A percentile compares a stretch with the other conserved stretches of the same genome.
These are phyloP conservation scores for Catharus fuscescens DNA, from an alignment of 2,113 vertebrate species.

Conservation along the genomic window DNA sequence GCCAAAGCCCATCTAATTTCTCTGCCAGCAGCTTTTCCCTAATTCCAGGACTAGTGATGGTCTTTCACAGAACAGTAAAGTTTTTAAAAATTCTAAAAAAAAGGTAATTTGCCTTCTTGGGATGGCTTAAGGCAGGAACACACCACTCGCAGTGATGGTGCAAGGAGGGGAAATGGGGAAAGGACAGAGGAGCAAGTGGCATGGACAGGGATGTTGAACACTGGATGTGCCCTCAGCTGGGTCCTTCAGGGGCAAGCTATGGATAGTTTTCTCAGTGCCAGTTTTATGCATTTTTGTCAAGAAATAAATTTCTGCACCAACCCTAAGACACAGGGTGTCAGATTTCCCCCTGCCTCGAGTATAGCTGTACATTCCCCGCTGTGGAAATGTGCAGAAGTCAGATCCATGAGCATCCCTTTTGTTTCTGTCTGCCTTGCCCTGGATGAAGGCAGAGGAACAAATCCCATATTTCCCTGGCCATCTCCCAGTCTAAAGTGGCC, in stretches of 20 bases:
- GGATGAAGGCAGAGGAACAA: background rate
- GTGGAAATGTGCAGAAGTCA: background rate
- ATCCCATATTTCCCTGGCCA: background rate
- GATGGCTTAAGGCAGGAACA: background rate
- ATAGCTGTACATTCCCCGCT: background rate
- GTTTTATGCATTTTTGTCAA: background rate
- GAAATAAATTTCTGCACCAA: background rate
- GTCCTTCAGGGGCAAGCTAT: background rate
- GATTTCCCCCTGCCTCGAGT: background rate
- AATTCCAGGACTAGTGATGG: background rate
- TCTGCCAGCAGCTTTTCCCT: background rate
- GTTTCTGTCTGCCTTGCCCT: background rate
- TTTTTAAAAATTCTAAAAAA: background rate
- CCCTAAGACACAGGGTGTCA: too few species aligned
- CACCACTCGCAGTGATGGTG: background rate
- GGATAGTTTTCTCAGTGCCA: background rate
- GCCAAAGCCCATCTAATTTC: background rate
- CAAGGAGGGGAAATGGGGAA: background rate
- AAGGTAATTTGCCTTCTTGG: background rate
- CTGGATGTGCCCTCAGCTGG: background rate
- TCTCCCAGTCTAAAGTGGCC: background rate
- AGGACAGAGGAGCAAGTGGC: background rate
- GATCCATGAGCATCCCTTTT: fast-evolving
- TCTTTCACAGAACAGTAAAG: fast-evolving
- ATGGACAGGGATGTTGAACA: fast-evolving